These are phyloP conservation scores for Danaus plexippus DNA, from an alignment of 1,140 invertebrate genomes.

Conservation along the genomic window DNA sequence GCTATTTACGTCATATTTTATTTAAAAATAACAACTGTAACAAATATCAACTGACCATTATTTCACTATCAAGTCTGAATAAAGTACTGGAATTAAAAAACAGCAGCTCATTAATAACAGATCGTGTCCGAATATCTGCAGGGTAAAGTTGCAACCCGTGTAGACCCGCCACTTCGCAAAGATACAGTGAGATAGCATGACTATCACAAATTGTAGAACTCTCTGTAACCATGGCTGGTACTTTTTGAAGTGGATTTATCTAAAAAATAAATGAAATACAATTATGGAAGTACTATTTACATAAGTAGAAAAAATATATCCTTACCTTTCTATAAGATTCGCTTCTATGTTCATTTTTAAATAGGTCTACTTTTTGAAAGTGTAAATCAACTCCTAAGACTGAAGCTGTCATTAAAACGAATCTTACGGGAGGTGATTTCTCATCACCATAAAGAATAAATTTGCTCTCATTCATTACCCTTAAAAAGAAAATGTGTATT, in stretches of 20 bases:
- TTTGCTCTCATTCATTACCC: too few species aligned
- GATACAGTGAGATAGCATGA: conserved; percentile 47
- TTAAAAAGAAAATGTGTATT: too few species aligned
- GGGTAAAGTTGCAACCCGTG: conserved; percentile 32
- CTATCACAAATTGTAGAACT: conserved; percentile 41
- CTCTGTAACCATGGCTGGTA: conserved; percentile 35
- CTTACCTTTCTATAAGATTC: conserved; percentile 43
- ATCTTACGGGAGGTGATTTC: conserved; percentile 50
- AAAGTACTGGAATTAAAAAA: conserved; percentile 46
- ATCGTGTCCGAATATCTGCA: conserved; percentile 18
- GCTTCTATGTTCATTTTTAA: conserved; percentile 38
- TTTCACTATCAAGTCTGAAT: conserved; percentile 46
- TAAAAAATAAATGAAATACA: conserved; percentile 18
- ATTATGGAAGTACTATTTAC: background rate
- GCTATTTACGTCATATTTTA: too few species aligned
- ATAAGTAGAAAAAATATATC: conserved; percentile 7
- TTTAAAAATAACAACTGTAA: too few species aligned
- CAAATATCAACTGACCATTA: conserved; percentile 36
- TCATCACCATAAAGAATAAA: conserved; percentile 44
- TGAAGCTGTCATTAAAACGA: conserved; percentile 50
- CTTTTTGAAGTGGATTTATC: conserved; percentile 56
- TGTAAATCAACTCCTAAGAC: conserved; percentile 35
- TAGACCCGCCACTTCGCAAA: conserved; percentile 27
- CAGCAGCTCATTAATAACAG: conserved; percentile 41
- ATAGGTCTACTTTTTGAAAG: conserved; percentile 42